Conservation (phyloP, 2,888 invertebrate genomes). For the Cephus rjabovi region DNA sequence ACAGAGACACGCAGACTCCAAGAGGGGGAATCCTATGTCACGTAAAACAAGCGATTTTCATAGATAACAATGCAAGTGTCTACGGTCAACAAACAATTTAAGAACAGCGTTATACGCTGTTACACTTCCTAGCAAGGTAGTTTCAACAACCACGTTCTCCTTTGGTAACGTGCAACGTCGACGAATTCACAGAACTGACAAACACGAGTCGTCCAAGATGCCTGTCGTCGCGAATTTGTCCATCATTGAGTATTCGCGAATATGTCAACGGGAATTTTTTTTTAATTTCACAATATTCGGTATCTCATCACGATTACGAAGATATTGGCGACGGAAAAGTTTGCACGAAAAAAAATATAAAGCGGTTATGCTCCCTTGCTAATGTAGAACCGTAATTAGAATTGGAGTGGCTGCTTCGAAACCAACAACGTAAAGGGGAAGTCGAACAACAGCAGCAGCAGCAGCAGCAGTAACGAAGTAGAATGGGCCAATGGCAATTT, state of each 20-base stretch:
- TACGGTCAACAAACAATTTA: neutral
- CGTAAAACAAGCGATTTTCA: neutral
- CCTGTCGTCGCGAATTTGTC: neutral
- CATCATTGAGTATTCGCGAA: neutral
- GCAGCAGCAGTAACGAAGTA: conserved; percentile 20
- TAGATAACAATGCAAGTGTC: neutral
- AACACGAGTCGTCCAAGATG: neutral
- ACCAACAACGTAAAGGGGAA: conserved; percentile 1
- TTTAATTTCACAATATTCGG: neutral
- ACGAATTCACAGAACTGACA: neutral
- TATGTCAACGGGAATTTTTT: neutral
- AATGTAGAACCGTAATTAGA: neutral
- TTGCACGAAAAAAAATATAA: neutral
- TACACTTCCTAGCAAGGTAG: neutral
- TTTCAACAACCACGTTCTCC: neutral
- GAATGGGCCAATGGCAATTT: conserved; percentile 15
- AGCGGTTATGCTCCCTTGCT: neutral
- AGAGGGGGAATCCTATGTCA: neutral
- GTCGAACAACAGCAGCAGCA: conserved; percentile 20
- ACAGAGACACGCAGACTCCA: neutral
- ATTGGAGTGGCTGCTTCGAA: neutral
- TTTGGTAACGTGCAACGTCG: neutral
- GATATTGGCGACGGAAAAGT: neutral
- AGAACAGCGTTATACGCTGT: neutral
- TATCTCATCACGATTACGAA: neutral